phyloP scores from a whole-genome alignment of 1,140 invertebrate species.

The Agrilus planipennis region DNA sequence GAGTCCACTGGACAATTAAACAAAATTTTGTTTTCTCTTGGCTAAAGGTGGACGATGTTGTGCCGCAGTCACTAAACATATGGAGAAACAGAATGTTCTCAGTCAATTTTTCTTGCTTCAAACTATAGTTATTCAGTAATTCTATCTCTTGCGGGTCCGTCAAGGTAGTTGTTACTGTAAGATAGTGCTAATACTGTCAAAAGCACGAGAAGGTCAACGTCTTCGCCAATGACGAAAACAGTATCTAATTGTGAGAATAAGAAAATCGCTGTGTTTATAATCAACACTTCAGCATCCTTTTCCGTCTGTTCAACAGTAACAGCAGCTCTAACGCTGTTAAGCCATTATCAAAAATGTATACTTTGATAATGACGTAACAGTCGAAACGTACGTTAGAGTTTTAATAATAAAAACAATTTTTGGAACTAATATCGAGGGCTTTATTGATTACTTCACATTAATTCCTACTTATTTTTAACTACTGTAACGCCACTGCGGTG shows the following conservation, averaged over 20 bases:
- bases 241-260: neutral
- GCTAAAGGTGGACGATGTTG: neutral
- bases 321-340: no score
- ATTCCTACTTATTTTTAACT: no score
- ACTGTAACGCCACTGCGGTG: no score
- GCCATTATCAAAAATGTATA: no score
- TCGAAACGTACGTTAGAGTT: no score
- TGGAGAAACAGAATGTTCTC: conserved; percentile 1
- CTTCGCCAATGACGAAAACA: neutral
- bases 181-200: neutral
- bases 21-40: neutral
- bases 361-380: no score
- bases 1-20: neutral
- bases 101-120: neutral
- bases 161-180: neutral
- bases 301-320: no score
- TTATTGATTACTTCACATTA: neutral
- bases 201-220: neutral
- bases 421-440: neutral
- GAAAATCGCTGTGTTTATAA: no score
- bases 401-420: no score
- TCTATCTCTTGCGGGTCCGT: neutral
- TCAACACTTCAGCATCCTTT: no score
- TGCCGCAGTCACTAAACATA: neutral
- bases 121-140: neutral